Conservation (phyloP, 1,140 invertebrate genomes). For the Brachionus koreanus region DNA sequence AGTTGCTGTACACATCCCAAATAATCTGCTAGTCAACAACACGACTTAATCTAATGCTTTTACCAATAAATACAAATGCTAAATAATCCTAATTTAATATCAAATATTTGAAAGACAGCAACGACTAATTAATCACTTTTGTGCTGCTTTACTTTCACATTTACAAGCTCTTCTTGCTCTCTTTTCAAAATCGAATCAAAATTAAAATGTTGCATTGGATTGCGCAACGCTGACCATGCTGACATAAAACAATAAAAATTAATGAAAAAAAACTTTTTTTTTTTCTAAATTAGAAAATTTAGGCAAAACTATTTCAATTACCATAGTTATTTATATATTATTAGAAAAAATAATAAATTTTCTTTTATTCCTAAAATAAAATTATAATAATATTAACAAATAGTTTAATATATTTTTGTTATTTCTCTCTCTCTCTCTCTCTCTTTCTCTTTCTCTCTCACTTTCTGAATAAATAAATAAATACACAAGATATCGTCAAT, state of each 20-base stretch:
- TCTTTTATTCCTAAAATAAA: not conserved
- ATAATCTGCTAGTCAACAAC: conserved; percentile 1
- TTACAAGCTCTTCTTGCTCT: no score
- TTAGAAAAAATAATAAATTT: conserved; percentile 20
- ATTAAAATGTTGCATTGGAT: not conserved
- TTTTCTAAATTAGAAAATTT: not conserved
- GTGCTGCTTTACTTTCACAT: no score
- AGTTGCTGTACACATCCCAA: not conserved
- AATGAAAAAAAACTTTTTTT: not conserved
- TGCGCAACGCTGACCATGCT: not conserved
- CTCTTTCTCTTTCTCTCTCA: not conserved
- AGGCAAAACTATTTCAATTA: conserved; percentile 21
- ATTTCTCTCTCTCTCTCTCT: not conserved
- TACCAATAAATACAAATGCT: not conserved
- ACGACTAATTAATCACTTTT: not conserved
- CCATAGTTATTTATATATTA: conserved; percentile 28
- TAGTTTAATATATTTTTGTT: not conserved
- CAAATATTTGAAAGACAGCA: not conserved
- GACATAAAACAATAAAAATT: not conserved
- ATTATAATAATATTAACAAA: conserved; percentile 27
- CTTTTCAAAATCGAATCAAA: no score
- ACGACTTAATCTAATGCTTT: not conserved
- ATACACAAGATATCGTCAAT: no score
- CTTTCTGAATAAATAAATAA: no score
- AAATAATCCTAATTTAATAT: conserved; percentile 5